Conservation (phyloP, 2,113 vertebrate genomes). For the Strigops habroptila region DNA sequence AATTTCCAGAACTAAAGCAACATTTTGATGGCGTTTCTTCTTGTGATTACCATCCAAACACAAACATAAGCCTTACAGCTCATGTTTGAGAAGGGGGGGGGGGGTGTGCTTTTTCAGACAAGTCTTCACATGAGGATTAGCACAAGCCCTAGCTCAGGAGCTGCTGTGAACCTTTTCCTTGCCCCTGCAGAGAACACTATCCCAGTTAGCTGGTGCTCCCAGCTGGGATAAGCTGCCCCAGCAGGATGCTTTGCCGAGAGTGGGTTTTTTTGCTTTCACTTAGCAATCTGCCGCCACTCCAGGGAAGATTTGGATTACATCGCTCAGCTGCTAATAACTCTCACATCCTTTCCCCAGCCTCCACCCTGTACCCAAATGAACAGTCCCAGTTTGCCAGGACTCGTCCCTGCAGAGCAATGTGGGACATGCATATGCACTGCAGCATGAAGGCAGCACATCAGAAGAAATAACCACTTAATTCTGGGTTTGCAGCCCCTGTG, state of each 20-base stretch:
- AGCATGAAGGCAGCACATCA: rapidly evolving
- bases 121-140: background rate
- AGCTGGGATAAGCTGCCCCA: background rate
- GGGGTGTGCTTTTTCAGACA: background rate
- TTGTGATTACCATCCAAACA: background rate
- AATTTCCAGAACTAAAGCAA: slow-evolving; percentile 31
- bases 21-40: slow-evolving; percentile 10
- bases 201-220: background rate
- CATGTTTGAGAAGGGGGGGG: rapidly evolving
- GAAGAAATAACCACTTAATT: background rate
- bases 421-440: no score
- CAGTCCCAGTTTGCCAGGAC: rapidly evolving
- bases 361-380: background rate
- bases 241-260: background rate
- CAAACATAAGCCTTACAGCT: background rate
- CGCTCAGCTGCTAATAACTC: background rate
- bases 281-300: background rate
- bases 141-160: background rate
- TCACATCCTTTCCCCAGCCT: background rate
- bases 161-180: background rate
- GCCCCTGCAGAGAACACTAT: background rate
- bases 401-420: background rate
- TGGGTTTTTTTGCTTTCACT: background rate
- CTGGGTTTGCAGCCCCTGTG: background rate
- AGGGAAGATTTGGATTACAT: background rate